Conservation (phyloP, 2,797 vertebrate species). For the Cynodonichthys magdalenae region DNA sequence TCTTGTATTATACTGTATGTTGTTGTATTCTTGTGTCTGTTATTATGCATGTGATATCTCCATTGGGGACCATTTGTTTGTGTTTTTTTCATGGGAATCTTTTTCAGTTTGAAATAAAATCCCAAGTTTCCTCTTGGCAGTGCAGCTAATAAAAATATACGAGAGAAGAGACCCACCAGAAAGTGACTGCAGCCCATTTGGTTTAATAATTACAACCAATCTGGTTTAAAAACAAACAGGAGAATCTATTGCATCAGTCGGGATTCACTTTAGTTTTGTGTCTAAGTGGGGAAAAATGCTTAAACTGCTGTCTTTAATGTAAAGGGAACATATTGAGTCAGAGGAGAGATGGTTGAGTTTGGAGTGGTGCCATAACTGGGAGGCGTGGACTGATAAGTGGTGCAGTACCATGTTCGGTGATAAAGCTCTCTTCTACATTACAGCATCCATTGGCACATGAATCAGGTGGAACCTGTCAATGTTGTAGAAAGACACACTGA, state of each 20-base stretch:
- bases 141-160: conserved; percentile 58
- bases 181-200: conserved; percentile 12
- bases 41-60: background rate
- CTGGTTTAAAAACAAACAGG: conserved; percentile 42
- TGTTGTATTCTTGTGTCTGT: background rate
- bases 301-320: conserved; percentile 32
- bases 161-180: conserved; percentile 34
- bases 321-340: too few relatives aligned
- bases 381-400: too few relatives aligned
- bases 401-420: too few relatives aligned
- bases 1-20: background rate
- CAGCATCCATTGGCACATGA: too few relatives aligned
- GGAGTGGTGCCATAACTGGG: too few relatives aligned
- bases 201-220: conserved; percentile 39
- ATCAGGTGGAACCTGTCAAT: too few relatives aligned
- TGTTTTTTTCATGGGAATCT: background rate
- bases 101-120: background rate
- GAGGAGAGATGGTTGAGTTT: too few relatives aligned
- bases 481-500: too few relatives aligned
- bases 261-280: background rate
- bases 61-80: background rate
- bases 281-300: conserved; percentile 29
- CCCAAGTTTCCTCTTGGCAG: background rate
- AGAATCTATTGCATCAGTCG: background rate
- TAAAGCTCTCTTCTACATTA: too few relatives aligned